Percentiles rank a stretch among this genome's conserved stretches.
Conservation (phyloP, 1,140 invertebrate genomes). For the Leptonema lineaticorne region DNA sequence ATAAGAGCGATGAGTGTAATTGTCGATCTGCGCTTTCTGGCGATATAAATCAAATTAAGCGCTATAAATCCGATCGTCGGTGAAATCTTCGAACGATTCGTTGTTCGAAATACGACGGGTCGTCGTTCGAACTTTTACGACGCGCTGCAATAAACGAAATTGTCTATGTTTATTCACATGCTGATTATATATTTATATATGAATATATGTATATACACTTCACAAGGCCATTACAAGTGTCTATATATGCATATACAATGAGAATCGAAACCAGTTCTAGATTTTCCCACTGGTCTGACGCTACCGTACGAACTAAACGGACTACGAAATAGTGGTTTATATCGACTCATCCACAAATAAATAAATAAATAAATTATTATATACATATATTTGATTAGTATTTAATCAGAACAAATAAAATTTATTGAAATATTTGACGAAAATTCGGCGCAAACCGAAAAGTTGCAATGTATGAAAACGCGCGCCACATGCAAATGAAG, state of each 20-base stretch:
- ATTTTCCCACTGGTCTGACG: constrained; percentile 19
- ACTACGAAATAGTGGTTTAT: constrained; percentile 13
- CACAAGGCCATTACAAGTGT: constrained; percentile 3
- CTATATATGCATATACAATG: constrained; percentile 18
- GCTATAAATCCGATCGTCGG: constrained; percentile 28
- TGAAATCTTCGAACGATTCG: not conserved
- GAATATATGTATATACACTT: not conserved
- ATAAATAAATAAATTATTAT: not conserved
- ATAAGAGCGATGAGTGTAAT: not conserved
- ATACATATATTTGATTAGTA: not conserved
- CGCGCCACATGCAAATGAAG: not conserved
- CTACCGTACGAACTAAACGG: constrained; percentile 6
- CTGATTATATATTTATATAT: not conserved
- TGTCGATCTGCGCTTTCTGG: constrained; percentile 11
- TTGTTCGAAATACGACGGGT: not conserved
- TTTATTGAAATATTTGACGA: not conserved
- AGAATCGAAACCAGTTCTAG: constrained; percentile 16
- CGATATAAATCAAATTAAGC: constrained; percentile 38
- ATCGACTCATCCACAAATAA: not conserved
- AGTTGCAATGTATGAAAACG: not conserved
- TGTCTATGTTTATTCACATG: not conserved
- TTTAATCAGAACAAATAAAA: not conserved
- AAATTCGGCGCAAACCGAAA: not conserved
- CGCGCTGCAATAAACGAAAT: constrained; percentile 3
- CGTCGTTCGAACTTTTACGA: not conserved